phyloP scores from a whole-genome alignment of 1,140 invertebrate species.

The Heliconius eleuchia region DNA sequence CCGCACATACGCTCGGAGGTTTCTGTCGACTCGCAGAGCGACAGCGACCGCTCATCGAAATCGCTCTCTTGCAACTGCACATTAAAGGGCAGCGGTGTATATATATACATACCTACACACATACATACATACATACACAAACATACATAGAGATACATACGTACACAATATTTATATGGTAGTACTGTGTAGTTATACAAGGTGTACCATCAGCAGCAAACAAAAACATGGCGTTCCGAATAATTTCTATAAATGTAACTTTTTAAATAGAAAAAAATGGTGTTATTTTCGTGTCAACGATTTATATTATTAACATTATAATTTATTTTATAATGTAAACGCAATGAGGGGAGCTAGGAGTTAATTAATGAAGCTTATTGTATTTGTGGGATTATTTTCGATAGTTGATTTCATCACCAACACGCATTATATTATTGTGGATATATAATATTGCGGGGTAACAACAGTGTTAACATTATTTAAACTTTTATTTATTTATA shows the following conservation, averaged over 20 bases:
- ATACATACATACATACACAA: not conserved
- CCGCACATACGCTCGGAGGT: conserved; percentile 84
- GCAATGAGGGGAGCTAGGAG: not conserved
- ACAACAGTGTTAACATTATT: not conserved
- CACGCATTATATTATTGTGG: not conserved
- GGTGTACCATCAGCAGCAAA: not conserved
- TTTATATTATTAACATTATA: conserved; percentile 10
- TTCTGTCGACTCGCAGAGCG: conserved; percentile 75
- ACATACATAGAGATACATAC: not conserved
- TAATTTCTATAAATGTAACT: not conserved
- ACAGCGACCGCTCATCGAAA: conserved; percentile 79
- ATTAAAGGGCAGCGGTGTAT: conserved; percentile 41
- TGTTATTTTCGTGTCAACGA: not conserved
- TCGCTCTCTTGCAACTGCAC: conserved; percentile 79
- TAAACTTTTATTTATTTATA: not conserved
- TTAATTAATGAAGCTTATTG: conserved; percentile 10
- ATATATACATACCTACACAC: conserved; percentile 10
- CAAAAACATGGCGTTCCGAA: not conserved
- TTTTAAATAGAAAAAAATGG: not conserved
- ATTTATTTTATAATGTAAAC: not conserved
- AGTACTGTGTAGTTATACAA: not conserved
- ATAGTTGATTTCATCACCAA: conserved; percentile 12
- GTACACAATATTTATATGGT: not conserved
- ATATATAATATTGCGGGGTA: not conserved
- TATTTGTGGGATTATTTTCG: not conserved